Percentiles rank a stretch among this genome's conserved stretches.
phyloP scores from a whole-genome alignment of 2,113 vertebrate genomes.

The Lethenteron camtschaticum region DNA sequence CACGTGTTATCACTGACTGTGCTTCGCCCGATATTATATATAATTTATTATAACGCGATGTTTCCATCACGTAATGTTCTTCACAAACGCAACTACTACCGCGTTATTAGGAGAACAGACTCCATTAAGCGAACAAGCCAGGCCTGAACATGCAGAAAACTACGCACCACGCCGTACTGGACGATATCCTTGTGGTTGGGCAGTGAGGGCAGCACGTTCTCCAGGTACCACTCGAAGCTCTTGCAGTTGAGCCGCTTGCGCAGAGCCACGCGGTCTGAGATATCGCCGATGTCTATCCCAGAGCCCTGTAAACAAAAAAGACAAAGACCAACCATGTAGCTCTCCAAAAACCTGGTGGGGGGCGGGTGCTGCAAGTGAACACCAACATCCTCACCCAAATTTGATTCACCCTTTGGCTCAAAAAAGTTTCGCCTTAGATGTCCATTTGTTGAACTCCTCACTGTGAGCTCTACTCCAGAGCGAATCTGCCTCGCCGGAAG shows the following conservation, averaged over 20 bases:
- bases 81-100: not conserved
- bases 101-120: not conserved
- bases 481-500: too few species aligned
- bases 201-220: slow-evolving; percentile 95
- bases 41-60: not conserved
- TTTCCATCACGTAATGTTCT: not conserved
- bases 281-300: slow-evolving; percentile 80
- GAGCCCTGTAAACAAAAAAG: slow-evolving; percentile 39
- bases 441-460: too few species aligned
- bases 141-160: not conserved
- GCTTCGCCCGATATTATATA: too few species aligned
- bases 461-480: too few species aligned
- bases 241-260: slow-evolving; percentile 72
- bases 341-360: too few species aligned
- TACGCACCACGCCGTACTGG: slow-evolving; percentile 73
- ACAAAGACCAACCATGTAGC: too few species aligned
- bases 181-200: slow-evolving; percentile 73
- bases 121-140: not conserved
- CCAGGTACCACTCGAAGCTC: slow-evolving; percentile 88
- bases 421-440: too few species aligned
- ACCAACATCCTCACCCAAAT: too few species aligned
- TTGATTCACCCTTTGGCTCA: too few species aligned
- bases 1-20: too few species aligned
- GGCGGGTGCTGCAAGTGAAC: too few species aligned
- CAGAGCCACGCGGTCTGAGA: slow-evolving; percentile 51